phyloP scores from a whole-genome alignment of 2,888 invertebrate genomes.

The Heliconius hortense region DNA sequence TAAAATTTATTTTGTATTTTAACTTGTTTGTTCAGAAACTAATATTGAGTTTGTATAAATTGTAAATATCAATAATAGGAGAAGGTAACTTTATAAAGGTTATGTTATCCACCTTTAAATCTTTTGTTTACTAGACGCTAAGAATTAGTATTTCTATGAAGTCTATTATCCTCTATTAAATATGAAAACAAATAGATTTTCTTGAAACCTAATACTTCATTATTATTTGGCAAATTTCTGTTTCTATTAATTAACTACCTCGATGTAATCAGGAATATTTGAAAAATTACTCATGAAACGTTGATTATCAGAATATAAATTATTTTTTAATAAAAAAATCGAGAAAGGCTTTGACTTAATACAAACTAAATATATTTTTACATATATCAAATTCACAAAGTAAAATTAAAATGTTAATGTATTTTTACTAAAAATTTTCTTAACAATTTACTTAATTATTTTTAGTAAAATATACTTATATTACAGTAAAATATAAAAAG shows the following conservation, averaged over 20 bases:
- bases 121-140: neutral
- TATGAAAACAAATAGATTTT: slow-evolving; percentile 2
- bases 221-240: neutral
- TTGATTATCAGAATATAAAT: neutral
- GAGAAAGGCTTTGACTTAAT: neutral
- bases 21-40: too few relatives aligned
- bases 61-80: neutral
- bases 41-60: neutral
- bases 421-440: too few relatives aligned
- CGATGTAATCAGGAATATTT: neutral
- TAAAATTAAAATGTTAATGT: neutral
- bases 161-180: slow-evolving; percentile 1
- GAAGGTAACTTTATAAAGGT: neutral
- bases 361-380: neutral
- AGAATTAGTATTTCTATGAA: neutral
- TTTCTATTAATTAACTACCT: neutral
- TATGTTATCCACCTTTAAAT: neutral
- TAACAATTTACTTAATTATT: too few relatives aligned
- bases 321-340: too few relatives aligned
- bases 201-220: slow-evolving; percentile 3
- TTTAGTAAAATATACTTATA: neutral
- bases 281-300: neutral
- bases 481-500: neutral
- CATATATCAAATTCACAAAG: neutral
- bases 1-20: too few relatives aligned